Conservation (phyloP, 2,888 invertebrate genomes). For the Agriopis leucophaearia region DNA sequence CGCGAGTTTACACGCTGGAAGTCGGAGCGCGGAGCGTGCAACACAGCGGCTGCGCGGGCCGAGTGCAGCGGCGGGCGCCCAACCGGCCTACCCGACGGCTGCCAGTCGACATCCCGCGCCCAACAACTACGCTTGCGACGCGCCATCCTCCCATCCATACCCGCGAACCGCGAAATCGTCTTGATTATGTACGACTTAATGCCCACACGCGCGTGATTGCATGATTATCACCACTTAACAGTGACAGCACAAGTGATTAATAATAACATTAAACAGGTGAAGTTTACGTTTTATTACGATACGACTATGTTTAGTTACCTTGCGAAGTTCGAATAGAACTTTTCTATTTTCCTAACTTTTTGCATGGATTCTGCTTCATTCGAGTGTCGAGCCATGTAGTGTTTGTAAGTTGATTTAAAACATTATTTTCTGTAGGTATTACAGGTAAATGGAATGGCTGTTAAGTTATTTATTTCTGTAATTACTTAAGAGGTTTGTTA, state of each 20-base stretch:
- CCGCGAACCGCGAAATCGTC: constrained; percentile 50
- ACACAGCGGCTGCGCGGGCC: constrained; percentile 77
- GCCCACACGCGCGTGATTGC: constrained; percentile 73
- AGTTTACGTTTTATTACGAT: constrained; percentile 62
- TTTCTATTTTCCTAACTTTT: constrained; percentile 44
- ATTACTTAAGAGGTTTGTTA: constrained; percentile 14
- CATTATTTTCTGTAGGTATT: neutral
- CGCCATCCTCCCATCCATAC: constrained; percentile 38
- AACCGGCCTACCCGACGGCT: constrained; percentile 47
- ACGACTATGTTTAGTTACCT: constrained; percentile 59
- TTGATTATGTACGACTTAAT: constrained; percentile 56
- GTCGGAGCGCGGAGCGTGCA: constrained; percentile 40
- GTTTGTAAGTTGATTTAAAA: constrained; percentile 35
- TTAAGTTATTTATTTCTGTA: constrained; percentile 24
- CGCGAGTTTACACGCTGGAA: constrained; percentile 47
- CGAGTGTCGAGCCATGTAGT: constrained; percentile 36
- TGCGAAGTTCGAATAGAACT: constrained; percentile 55
- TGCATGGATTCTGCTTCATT: constrained; percentile 46
- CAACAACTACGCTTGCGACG: constrained; percentile 44
- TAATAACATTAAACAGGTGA: constrained; percentile 77
- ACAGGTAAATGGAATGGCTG: constrained; percentile 12
- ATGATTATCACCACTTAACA: constrained; percentile 69
- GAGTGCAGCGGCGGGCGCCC: constrained; percentile 56
- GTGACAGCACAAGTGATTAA: constrained; percentile 78
- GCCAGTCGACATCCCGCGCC: constrained; percentile 69